Evolutionary conservation across 1,140 invertebrate genomes (phyloP), one percentile per base, ranked within the genome.

Genomic region (Lethocerus indicus): DNA sequence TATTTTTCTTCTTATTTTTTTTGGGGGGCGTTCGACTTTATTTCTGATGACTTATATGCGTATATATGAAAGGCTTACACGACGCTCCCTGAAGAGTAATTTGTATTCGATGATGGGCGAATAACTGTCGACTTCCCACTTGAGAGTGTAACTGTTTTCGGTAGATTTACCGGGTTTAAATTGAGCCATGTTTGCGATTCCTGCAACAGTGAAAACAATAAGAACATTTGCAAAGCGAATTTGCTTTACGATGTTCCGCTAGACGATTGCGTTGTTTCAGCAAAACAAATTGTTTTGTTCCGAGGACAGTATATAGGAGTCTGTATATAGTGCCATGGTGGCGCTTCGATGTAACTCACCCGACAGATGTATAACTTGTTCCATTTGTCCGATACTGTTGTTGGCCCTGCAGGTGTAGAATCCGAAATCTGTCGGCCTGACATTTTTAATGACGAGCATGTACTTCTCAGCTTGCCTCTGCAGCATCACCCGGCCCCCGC

Each of bases 101-200:
- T 75, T 74, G 53, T 82, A 83, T 59, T 82, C 75, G 24, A 77
- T 75, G 18, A 83, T 76, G 0, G 74, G 71, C n/a, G 73, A 76
- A 57, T 81, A 83, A 46, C 79, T 83, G 55, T 83, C 79, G 3
- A 81, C 79, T 59, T 81, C 76, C 81, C 81, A 85, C 32, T 80
- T 74, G 1, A 85, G 69, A 12, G 75, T 79, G 58, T 76, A 77
- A 9, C 72, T 70, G 24, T 64, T 65, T 42, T 61, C 63, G 0
- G 60, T 60, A 0, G 64, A 59, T 39, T 61, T 55, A 44, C 66
- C 70, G 45, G 71, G 71, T 51, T 75, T 79, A 44, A 80, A 75
- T 1, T 73, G 57, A 6, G 72, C 74, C 12, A 71, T 68, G 65
- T 78, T 76, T 1, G 75, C 67, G 3, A 73, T 64, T 20, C 71